Evolutionary conservation across 2,797 vertebrate genomes (phyloP), one percentile per base, ranked within the genome.

Genomic region (Todus mexicanus): DNA sequence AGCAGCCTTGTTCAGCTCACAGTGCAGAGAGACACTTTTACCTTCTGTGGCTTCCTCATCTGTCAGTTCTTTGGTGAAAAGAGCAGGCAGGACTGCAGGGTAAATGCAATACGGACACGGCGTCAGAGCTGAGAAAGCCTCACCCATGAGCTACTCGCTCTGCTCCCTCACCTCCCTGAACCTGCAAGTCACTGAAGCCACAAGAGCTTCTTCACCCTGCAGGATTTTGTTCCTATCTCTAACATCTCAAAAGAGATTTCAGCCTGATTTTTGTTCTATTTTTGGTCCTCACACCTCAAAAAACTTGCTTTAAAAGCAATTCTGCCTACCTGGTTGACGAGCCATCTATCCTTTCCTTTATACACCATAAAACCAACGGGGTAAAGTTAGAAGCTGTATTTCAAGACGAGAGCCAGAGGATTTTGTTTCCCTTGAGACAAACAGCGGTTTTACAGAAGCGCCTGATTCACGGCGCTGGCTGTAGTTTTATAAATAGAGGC

Each of bases 51-150:
- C 93, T 73, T 96, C 95, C 66, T 90, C 79, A 27, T 96, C 93
- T 27, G 12, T 64, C 90, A 97, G 78, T 45, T 93, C 74, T 70
- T 97, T 96, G 85, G 96, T 96, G 95, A 98, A 98, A 85, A 97
- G 75, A 40, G 95, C 90, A 8, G 98, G 97, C 63, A 97, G 92
- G 82, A 95, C 97, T 98, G 96, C 86, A 87, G 92, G 66, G 87
- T 25, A 89, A 89, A 96, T 9, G 93, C 10, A 83, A 96, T 7
- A 93, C 1, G 48, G 92, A 96, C 71, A 96, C 0, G 1, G 61
- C 78, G 76, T 96, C 95, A 97, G 31, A 40, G 27, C 69, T 27
- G 35, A 74, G 85, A 43, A 89, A 92, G 29, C 47, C 57, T 29
- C 42, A 80, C 22, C n/a, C 59, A 13, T 1, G 0, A 13, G 4